These are phyloP conservation scores for Urophycis tenuis DNA, from an alignment of 2,797 vertebrate species.

Conservation along the genomic window DNA sequence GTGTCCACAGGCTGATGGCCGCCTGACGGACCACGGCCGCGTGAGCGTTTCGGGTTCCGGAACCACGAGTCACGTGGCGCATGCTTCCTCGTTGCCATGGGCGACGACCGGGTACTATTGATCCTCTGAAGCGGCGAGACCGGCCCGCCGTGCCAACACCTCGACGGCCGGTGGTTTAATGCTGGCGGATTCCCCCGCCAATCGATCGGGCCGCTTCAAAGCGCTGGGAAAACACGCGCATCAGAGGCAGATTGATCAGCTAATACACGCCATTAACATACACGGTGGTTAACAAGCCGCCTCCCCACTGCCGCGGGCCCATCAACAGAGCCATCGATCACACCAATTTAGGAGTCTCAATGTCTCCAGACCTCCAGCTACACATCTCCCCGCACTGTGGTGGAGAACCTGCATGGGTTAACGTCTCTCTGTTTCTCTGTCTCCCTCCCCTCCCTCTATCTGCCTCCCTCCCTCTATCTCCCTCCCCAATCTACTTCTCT, in stretches of 20 bases:
- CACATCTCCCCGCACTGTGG: conserved; percentile 37
- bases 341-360: conserved; percentile 63
- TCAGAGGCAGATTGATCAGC: conserved; percentile 69
- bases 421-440: conserved; percentile 34
- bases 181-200: conserved; percentile 63
- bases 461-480: neutral
- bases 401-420: conserved; percentile 47
- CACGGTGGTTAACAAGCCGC: conserved; percentile 74
- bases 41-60: neutral
- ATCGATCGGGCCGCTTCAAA: conserved; percentile 71
- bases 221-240: conserved; percentile 61
- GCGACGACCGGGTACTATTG: neutral
- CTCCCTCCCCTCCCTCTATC: conserved; percentile 7
- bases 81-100: neutral
- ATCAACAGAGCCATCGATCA: conserved; percentile 67
- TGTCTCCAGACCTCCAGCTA: conserved; percentile 57
- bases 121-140: neutral
- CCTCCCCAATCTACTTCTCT: neutral
- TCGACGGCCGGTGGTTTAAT: conserved; percentile 58
- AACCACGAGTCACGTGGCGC: neutral
- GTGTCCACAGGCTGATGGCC: too few relatives aligned
- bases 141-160: conserved; percentile 36
- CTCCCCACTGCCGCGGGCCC: conserved; percentile 62
- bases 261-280: conserved; percentile 74
- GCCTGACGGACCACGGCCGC: too few relatives aligned